Conservation (phyloP, 2,888 invertebrate species). For the Trachelus stipa region DNA sequence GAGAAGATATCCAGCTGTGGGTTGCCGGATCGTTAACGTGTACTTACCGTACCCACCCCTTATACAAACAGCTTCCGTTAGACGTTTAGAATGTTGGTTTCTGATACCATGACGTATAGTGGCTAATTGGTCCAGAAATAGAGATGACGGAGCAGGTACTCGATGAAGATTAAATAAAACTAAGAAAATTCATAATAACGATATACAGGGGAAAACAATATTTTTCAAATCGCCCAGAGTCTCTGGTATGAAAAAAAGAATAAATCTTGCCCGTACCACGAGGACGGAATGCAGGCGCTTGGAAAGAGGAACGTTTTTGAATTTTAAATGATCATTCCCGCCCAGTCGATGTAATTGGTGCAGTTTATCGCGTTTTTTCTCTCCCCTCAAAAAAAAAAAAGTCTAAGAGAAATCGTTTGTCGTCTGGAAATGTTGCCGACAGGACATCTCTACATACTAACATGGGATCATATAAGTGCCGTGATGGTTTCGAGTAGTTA, state of each 20-base stretch:
- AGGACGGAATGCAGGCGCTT: background rate
- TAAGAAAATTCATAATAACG: background rate
- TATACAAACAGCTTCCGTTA: background rate
- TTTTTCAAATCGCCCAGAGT: background rate
- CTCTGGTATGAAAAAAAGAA: background rate
- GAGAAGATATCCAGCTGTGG: background rate
- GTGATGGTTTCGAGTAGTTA: background rate
- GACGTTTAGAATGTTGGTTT: background rate
- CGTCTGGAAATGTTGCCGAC: constrained; percentile 4
- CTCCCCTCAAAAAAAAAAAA: background rate
- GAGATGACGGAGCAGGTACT: background rate
- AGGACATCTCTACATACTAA: background rate
- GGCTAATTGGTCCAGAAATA: background rate
- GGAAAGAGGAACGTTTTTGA: background rate
- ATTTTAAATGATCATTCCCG: constrained; percentile 2
- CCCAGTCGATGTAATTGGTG: constrained; percentile 8
- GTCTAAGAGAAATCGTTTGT: constrained; percentile 5
- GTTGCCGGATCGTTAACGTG: background rate
- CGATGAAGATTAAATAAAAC: background rate
- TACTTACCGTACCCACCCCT: background rate
- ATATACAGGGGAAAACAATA: background rate
- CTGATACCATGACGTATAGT: background rate
- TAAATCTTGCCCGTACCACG: background rate
- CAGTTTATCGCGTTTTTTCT: constrained; percentile 3
- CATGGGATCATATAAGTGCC: background rate